phyloP scores from a whole-genome alignment of 2,113 vertebrate species.

The Coturnix japonica region DNA sequence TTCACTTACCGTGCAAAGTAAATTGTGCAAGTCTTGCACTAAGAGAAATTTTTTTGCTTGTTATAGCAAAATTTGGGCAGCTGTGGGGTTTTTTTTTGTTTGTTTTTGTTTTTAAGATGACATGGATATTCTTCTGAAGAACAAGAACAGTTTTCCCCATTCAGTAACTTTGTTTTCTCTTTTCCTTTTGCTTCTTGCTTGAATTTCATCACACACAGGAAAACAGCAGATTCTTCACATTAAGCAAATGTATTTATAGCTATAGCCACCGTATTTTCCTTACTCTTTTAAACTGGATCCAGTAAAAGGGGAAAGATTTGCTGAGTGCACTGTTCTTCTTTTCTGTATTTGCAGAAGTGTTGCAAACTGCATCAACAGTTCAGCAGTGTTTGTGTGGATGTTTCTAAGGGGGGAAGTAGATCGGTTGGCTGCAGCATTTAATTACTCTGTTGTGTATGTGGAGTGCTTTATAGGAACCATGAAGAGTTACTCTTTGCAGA shows the following conservation, averaged over 20 bases:
- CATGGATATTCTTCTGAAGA: neutral
- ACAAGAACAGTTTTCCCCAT: neutral
- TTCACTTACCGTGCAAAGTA: neutral
- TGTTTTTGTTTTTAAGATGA: neutral
- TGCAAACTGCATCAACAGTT: neutral
- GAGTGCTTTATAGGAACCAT: neutral
- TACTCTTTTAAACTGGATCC: neutral
- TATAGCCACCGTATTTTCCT: neutral
- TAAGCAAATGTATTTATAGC: neutral
- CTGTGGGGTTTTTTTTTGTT: neutral
- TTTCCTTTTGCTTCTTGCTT: neutral
- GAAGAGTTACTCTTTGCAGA: neutral
- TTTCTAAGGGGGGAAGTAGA: neutral
- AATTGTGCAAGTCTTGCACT: neutral
- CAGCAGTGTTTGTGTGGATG: neutral
- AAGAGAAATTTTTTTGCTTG: neutral
- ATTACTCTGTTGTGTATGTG: neutral
- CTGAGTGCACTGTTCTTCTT: neutral
- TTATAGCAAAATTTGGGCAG: neutral
- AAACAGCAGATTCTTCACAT: neutral
- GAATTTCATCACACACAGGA: neutral
- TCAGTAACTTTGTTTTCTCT: neutral
- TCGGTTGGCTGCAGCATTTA: neutral
- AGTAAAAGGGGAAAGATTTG: neutral
- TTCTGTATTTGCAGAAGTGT: neutral